Evolutionary conservation across 2,888 invertebrate genomes (phyloP).

Genomic region (Perizoma affinitatum): DNA sequence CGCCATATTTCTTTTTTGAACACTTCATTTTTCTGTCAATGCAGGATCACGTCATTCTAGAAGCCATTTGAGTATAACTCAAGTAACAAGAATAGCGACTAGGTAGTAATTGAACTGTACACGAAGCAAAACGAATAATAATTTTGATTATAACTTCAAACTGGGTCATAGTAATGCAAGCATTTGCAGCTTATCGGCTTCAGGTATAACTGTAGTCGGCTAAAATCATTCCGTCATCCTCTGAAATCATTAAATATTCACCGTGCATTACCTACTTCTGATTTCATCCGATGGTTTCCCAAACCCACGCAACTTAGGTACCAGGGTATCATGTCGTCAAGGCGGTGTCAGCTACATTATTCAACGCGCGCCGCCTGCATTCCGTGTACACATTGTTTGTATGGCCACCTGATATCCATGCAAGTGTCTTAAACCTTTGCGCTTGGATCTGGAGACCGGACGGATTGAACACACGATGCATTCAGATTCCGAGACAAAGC

Average conservation of each 20-base stretch:
- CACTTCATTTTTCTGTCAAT: too few species aligned
- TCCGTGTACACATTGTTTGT: constrained; percentile 63
- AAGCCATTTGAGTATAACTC: too few species aligned
- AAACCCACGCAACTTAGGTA: constrained; percentile 35
- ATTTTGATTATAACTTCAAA: constrained; percentile 21
- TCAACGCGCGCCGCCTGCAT: constrained; percentile 66
- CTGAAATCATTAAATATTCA: too few species aligned
- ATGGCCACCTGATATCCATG: constrained; percentile 58
- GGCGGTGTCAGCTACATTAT: constrained; percentile 66
- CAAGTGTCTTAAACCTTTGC: constrained; percentile 38
- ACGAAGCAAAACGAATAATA: constrained; percentile 14
- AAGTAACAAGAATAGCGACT: too few species aligned
- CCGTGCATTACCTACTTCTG: not conserved
- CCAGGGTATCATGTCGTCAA: constrained; percentile 54
- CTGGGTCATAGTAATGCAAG: constrained; percentile 21
- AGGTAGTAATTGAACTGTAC: not conserved
- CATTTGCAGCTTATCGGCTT: constrained; percentile 18
- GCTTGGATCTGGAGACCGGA: constrained; percentile 27
- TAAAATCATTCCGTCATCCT: not conserved
- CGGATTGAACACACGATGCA: constrained; percentile 23
- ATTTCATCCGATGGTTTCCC: constrained; percentile 6
- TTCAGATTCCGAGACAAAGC: constrained; percentile 28
- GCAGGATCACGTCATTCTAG: too few species aligned
- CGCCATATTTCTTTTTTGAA: too few species aligned
- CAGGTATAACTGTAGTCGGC: not conserved